A percentile compares a stretch with the other conserved stretches of the same genome.
Evolutionary conservation across 2,888 invertebrate species (phyloP).

Genomic region (Atrina japonica): DNA sequence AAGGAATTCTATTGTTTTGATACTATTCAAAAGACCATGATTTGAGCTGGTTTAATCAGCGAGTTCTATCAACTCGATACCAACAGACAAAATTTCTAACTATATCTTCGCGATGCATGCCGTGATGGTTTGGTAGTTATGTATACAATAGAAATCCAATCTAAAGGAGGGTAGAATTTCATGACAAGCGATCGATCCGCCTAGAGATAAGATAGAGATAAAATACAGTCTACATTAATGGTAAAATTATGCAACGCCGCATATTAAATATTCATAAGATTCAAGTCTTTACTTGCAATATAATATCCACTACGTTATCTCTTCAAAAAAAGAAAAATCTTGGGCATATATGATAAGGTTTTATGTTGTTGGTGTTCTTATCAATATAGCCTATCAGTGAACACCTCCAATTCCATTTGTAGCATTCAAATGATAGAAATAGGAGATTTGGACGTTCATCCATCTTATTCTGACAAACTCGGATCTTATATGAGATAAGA

Average conservation of each 20-base stretch:
- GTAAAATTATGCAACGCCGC: conserved; percentile 41
- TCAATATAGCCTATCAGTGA: conserved; percentile 18
- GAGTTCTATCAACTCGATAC: background rate
- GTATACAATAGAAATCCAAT: conserved; percentile 25
- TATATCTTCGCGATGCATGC: conserved; percentile 14
- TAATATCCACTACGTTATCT: conserved; percentile 16
- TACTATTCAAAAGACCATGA: background rate
- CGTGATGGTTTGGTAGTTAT: conserved; percentile 34
- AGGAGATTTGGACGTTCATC: conserved; percentile 46
- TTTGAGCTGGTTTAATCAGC: conserved; percentile 5
- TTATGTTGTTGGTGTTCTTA: conserved; percentile 23
- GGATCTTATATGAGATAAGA: background rate
- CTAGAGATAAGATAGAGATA: conserved; percentile 15
- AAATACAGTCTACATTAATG: conserved; percentile 13
- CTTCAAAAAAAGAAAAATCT: conserved; percentile 12
- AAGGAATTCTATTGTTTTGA: too few relatives aligned
- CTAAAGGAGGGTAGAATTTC: conserved; percentile 32
- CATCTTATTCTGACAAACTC: conserved; percentile 53
- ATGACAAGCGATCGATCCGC: conserved; percentile 32
- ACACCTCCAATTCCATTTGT: conserved; percentile 28
- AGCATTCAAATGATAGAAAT: conserved; percentile 45
- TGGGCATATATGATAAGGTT: conserved; percentile 40
- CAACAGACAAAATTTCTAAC: conserved; percentile 13
- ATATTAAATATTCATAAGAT: conserved; percentile 52
- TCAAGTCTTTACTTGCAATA: conserved; percentile 29